Base-by-base conservation (phyloP, 2,888 invertebrate genomes). In the Polydrusus cervinus region DNA sequence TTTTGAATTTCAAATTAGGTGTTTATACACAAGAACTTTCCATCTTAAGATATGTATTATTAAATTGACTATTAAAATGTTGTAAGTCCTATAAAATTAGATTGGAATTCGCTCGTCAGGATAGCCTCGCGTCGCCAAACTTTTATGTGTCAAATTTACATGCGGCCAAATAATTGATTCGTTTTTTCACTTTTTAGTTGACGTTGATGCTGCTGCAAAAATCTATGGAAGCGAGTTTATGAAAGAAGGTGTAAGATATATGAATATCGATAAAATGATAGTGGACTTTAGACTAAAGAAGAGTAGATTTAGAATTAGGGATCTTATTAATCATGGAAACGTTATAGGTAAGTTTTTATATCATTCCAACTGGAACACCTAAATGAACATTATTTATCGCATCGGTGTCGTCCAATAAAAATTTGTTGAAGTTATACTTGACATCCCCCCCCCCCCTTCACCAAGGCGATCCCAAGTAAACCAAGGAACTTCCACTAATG, bases 291-390 rank as follows among this genome's bases (percentile, higher is more conserved):
- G 91, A 81, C 87, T 94, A 76, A 90, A 90, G 76, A 91, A 91
- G 75, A 91, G 93, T 5, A 87, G 92, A 81, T 94, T 94, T 87
- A 91, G 92, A 80, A 91, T 94, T 18, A 87, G 90, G 77, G 94
- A 95, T 81, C 90, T 92, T 8, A 89, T 94, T 76, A 94, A 94
- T 85, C 91, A 92, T 64, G 93, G 93, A 82, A 93, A 93, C 80
- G 90, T 94, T 71, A 92, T 95, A 81, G 94, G 95, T 91, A 88
- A 88, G 82, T 74, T 51, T 18, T 16, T n/a, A n/a, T 40, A 9
- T 40, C 25, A 25, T 25, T 25, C 5, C 25, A 25, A 25, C 5
- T 25, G 25, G 5, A 3, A 25, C 5, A 25, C 25, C 5, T 5
- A 25, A 40, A 40, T 5, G 40, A 11, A 2, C 40, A 40, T 1